Percentiles rank a stretch among this genome's conserved stretches.
Evolutionary conservation across 2,888 invertebrate genomes (phyloP).

Genomic region (Stenodema calcarata): DNA sequence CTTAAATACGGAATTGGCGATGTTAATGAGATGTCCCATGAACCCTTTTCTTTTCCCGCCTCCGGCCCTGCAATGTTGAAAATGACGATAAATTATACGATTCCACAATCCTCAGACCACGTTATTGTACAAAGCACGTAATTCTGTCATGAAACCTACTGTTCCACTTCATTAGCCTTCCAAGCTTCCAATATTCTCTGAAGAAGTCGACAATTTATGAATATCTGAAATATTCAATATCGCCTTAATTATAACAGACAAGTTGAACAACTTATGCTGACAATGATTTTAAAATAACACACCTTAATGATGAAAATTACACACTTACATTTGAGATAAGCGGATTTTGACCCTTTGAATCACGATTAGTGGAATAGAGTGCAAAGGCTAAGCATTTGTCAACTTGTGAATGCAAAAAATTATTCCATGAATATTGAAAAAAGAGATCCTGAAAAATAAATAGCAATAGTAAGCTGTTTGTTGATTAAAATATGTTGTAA

Average conservation of each 20-base stretch:
- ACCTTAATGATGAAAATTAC: background rate
- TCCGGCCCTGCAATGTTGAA: slow-evolving; percentile 48
- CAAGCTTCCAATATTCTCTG: slow-evolving; percentile 82
- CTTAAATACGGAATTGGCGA: slow-evolving; percentile 64
- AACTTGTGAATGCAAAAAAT: slow-evolving; percentile 92
- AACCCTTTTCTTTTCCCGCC: slow-evolving; percentile 64
- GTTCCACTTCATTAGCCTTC: slow-evolving; percentile 77
- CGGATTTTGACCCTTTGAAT: slow-evolving; percentile 58
- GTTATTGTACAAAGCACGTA: background rate
- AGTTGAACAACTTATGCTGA: background rate
- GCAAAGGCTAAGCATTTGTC: slow-evolving; percentile 79
- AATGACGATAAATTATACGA: too few species aligned
- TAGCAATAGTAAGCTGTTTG: background rate
- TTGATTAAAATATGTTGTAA: background rate
- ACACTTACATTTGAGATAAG: slow-evolving; percentile 60
- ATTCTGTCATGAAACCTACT: slow-evolving; percentile 67
- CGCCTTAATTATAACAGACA: too few species aligned
- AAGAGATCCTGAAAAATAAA: slow-evolving; percentile 77
- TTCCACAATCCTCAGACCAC: too few species aligned
- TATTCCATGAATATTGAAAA: slow-evolving; percentile 90
- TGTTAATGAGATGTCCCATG: slow-evolving; percentile 70
- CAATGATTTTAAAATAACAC: background rate
- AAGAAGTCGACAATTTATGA: slow-evolving; percentile 79
- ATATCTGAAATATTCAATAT: slow-evolving; percentile 66
- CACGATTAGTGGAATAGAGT: slow-evolving; percentile 63